These are phyloP conservation scores for Bambusicola thoracicus DNA, from an alignment of 2,113 vertebrate genomes.

Conservation along the genomic window DNA sequence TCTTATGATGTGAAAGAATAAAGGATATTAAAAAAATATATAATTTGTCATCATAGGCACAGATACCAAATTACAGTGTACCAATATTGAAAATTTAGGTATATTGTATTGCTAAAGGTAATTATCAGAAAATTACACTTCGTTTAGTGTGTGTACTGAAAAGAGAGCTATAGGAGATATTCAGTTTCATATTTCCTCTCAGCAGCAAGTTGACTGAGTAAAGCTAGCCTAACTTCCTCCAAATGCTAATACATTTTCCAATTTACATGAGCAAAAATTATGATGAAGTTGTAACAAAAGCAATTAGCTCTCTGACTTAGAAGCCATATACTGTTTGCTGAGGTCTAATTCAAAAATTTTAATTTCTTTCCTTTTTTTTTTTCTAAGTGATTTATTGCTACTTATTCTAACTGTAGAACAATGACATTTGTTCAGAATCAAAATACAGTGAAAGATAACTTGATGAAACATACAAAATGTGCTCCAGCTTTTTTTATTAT, in stretches of 20 bases:
- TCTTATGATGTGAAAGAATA: constrained; percentile 1
- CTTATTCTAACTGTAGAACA: neutral
- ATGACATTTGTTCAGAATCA: neutral
- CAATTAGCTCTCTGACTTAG: neutral
- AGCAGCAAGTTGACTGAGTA: neutral
- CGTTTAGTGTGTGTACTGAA: neutral
- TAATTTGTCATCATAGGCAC: constrained; percentile 9
- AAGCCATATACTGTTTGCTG: neutral
- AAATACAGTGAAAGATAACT: neutral
- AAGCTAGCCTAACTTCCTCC: neutral
- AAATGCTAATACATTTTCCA: neutral
- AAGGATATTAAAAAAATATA: neutral
- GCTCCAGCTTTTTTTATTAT: neutral
- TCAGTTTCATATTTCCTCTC: neutral
- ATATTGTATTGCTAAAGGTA: neutral
- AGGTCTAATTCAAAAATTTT: neutral
- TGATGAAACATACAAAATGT: neutral
- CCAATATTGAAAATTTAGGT: neutral
- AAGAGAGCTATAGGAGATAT: neutral
- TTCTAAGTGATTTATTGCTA: neutral
- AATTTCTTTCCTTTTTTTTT: neutral
- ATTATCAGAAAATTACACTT: constrained; percentile 28
- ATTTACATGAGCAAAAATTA: neutral
- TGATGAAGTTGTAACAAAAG: neutral
- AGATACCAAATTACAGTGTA: neutral